Evolutionary conservation across 2,797 vertebrate genomes (phyloP), one percentile per base, ranked within the genome.

Genomic region (Acanthurus lineatus): DNA sequence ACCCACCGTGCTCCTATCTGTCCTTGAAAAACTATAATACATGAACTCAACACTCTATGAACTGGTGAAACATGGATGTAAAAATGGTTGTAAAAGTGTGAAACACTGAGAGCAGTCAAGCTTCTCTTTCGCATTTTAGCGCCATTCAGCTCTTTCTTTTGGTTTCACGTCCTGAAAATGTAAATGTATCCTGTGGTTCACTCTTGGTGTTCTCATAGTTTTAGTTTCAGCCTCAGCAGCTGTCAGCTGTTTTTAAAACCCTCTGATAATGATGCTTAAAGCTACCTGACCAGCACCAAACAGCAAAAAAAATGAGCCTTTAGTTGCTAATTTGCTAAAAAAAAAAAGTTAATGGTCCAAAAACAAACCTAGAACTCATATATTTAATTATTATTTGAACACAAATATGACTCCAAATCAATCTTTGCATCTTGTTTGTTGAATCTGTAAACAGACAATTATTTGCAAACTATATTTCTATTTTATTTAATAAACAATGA

Each of bases 21-120:
- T 64, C 77, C 66, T 80, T 71, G 69, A 79, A 52, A 49, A 73
- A 35, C 2, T 20, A 25, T 38, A 48, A 48, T 57, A 15, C 10
- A 40, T 32, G 9, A 10, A 11, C 10, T 15, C n/a, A 15, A 22
- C 19, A 38, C 12, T 60, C 9, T 2, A 56, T n/a, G 1, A 47
- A 35, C 52, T 32, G 5, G 19, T 19, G 1, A 22, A 5, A 6
- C 5, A 14, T 7, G 25, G 51, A 7, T 2, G 20, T 58, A 19
- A 38, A 69, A 35, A 53, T 3, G 3, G 19, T 60, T 35, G 5
- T 35, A 35, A 35, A 35, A 35, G 32, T 35, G 6, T 35, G 6
- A 3, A 32, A 32, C 28, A 32, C 3, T 32, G 28, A 32, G 28
- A 32, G 28, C 7, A 6, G 32, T 35, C 32, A 1, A 35, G 32